These are phyloP conservation scores for Enchytraeus crypticus DNA, from an alignment of 2,888 invertebrate genomes.

Conservation along the genomic window DNA sequence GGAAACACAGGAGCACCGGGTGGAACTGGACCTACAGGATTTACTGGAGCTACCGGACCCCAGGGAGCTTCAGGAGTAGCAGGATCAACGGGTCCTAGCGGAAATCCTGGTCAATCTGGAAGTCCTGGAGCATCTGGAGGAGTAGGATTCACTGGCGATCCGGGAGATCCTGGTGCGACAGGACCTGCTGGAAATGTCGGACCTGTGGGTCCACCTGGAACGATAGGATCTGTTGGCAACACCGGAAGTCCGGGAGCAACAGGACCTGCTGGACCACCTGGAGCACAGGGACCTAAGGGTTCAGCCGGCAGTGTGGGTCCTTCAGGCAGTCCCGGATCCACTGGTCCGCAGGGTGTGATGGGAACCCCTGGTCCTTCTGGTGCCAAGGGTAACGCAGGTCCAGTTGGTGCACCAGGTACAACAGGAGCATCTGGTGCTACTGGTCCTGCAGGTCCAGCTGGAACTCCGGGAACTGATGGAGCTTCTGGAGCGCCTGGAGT, in stretches of 20 bases:
- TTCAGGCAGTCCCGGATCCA: conserved; percentile 3
- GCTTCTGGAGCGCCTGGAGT: conserved; percentile 13
- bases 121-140: not conserved
- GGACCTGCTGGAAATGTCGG: conserved; percentile 15
- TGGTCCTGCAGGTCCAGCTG: conserved; percentile 9
- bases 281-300: conserved; percentile 10
- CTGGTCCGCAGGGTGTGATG: not conserved
- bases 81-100: conserved; percentile 13
- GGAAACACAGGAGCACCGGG: conserved; percentile 7
- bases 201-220: conserved; percentile 24
- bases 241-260: conserved; percentile 36
- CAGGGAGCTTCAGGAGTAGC: conserved; percentile 10
- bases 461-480: conserved; percentile 1
- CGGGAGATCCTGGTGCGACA: conserved; percentile 3
- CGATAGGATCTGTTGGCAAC: conserved; percentile 34
- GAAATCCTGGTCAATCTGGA: conserved; percentile 4
- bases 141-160: not conserved
- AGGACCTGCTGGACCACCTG: conserved; percentile 31
- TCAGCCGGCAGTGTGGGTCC: conserved; percentile 10
- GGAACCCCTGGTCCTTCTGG: not conserved
- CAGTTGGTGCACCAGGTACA: conserved; percentile 3
- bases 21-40: conserved; percentile 4
- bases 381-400: conserved; percentile 3
- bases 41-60: conserved; percentile 8
- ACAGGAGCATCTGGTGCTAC: conserved; percentile 23